Conservation (phyloP, 92 coral and sea anemone genomes). For the Phenganax stokvisi region DNA sequence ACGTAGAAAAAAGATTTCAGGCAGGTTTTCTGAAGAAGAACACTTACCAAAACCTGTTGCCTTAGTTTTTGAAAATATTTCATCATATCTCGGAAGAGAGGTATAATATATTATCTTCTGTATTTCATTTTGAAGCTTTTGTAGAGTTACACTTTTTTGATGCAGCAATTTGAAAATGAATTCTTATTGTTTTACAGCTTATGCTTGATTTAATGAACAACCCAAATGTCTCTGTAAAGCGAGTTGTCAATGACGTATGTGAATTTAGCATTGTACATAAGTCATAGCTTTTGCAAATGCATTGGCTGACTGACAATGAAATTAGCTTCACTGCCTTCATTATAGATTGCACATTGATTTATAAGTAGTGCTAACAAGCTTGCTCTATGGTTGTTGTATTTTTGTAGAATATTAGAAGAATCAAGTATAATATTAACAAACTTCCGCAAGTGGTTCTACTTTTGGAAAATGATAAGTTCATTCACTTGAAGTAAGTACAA, state of each 20-base stretch:
- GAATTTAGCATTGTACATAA: background rate
- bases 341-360: background rate
- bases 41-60: slow-evolving; percentile 50
- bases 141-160: background rate
- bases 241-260: slow-evolving; percentile 56
- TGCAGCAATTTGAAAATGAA: background rate
- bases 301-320: background rate
- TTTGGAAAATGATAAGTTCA: slow-evolving; percentile 5
- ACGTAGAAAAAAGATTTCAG: slow-evolving; percentile 6
- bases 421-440: slow-evolving; percentile 54
- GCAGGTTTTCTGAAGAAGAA: slow-evolving; percentile 41
- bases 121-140: background rate
- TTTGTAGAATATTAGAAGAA: slow-evolving; percentile 49
- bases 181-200: slow-evolving; percentile 45
- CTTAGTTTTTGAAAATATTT: slow-evolving; percentile 70
- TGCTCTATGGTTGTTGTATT: background rate
- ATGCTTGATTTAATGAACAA: slow-evolving; percentile 74
- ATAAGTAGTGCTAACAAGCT: too few relatives aligned
- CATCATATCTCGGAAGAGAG: slow-evolving; percentile 84
- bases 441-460: slow-evolving; percentile 60
- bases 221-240: slow-evolving; percentile 59
- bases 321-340: background rate
- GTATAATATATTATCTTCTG: slow-evolving; percentile 41
- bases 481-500: slow-evolving; percentile 20
- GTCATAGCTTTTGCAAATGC: background rate